Evolutionary conservation across 2,797 vertebrate genomes (phyloP).

Genomic region (Sebastes iracundus): DNA sequence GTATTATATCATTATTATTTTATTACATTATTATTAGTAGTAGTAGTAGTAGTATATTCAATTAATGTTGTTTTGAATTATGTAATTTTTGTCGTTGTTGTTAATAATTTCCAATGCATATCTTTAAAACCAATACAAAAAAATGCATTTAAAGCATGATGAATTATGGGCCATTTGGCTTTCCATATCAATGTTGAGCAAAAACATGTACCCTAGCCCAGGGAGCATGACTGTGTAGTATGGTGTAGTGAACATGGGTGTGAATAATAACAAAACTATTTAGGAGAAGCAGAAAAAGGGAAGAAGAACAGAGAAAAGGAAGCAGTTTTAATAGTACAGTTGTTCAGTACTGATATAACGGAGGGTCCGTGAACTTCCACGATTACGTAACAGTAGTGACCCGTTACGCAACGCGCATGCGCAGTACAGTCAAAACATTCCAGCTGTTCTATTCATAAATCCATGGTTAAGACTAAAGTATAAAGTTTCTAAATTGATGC

Average conservation of each 20-base stretch:
- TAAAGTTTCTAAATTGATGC: not conserved
- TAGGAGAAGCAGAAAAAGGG: not conserved
- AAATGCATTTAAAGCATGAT: too few relatives aligned
- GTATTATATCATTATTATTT: too few relatives aligned
- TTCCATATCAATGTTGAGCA: not conserved
- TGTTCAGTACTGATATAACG: accelerated
- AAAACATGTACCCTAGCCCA: not conserved
- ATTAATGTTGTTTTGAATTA: too few relatives aligned
- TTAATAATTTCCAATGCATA: too few relatives aligned
- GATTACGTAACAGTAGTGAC: not conserved
- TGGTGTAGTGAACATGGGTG: not conserved
- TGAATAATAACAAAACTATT: slow-evolving; percentile 7
- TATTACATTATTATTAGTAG: too few relatives aligned
- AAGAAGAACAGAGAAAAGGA: not conserved
- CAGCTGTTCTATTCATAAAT: too few relatives aligned
- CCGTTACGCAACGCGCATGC: slow-evolving; percentile 5
- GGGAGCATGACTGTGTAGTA: not conserved
- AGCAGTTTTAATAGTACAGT: not conserved
- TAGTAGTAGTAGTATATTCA: too few relatives aligned
- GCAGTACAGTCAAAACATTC: accelerated
- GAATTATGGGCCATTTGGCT: not conserved
- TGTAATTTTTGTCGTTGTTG: too few relatives aligned
- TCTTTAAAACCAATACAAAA: too few relatives aligned
- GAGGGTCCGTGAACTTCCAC: not conserved
- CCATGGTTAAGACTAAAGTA: not conserved